Base-by-base conservation (phyloP, 2,113 vertebrate species). In the Mustela lutreola region DNA sequence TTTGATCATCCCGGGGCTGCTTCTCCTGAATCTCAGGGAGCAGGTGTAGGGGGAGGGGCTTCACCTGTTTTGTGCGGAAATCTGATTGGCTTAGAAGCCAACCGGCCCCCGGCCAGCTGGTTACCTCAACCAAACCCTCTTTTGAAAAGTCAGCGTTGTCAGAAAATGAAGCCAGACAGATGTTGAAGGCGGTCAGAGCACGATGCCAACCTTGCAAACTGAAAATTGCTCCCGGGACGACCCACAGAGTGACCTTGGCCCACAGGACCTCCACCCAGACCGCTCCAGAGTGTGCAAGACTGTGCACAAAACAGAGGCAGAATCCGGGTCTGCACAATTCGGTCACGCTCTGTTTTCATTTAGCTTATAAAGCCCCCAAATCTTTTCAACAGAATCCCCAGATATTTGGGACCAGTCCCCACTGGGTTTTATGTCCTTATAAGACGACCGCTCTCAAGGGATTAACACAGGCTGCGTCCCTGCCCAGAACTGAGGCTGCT, bases 191-290 rank as follows among this genome's bases (percentile, higher is more conserved):
- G 1, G 1, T 3, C 24, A 14, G 50, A 26, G 36, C 14, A 28
- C 5, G 11, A 16, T 11, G 26, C 28, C 42, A 14, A 56, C 4
- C 0, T 5, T 0, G 28, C 9, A 7, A 39, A 12, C 4, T 26
- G 26, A 11, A 48, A 33, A 7, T 11, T 2, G 10, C 12, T 8
- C 11, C 65, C 33, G 15, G n/a, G 26, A 11, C 18, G 33, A 4
- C 8, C 48, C 15, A 0, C 0, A 15, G n/a, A 45, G 15, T 1
- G 6, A 33, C 14, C 28, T 63, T 75, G 15, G 22, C 62, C n/a
- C 62, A 1, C 0, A 11, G 1, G 14, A 4, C 19, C 18, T 6
- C 8, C 62, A 0, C 73, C 1, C 16, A 0, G 0, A 9, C 0
- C 1, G 9, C 3, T 3, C 42, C 4, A 4, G 15, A 42, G 0